These are phyloP conservation scores for Junonia oenone DNA, from an alignment of 2,888 invertebrate genomes.

Conservation along the genomic window DNA sequence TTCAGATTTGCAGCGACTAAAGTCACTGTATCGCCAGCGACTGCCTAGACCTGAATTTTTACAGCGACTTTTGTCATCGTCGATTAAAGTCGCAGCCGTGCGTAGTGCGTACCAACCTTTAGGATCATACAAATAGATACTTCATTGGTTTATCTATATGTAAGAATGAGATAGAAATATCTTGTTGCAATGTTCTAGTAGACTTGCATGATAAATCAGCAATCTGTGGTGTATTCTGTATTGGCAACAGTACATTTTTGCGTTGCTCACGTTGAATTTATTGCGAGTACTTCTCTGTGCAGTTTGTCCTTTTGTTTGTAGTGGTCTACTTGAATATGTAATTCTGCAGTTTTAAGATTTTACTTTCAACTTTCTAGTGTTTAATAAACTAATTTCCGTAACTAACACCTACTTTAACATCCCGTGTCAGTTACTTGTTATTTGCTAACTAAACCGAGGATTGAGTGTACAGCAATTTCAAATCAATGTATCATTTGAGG, in stretches of 20 bases:
- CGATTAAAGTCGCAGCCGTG: too few species aligned
- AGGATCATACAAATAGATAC: neutral
- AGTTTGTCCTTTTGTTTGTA: slow-evolving; percentile 30
- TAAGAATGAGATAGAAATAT: slow-evolving; percentile 2
- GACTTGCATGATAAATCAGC: slow-evolving; percentile 6
- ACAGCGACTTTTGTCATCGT: too few species aligned
- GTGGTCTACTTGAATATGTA: slow-evolving; percentile 25
- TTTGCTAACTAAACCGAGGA: slow-evolving; percentile 20
- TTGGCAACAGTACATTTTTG: slow-evolving; percentile 24
- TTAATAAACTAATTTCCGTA: slow-evolving; percentile 22
- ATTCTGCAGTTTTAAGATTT: slow-evolving; percentile 21
- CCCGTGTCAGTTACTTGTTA: slow-evolving; percentile 17
- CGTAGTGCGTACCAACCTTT: too few species aligned
- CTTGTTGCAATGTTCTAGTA: neutral
- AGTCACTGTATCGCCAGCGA: too few species aligned
- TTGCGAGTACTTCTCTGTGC: slow-evolving; percentile 23
- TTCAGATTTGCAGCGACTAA: too few species aligned
- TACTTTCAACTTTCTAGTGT: slow-evolving; percentile 26
- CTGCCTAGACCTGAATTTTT: too few species aligned
- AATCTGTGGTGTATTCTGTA: slow-evolving; percentile 15
- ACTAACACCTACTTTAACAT: slow-evolving; percentile 18
- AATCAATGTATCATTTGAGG: slow-evolving; percentile 15
- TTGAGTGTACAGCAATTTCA: slow-evolving; percentile 21
- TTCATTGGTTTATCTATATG: neutral
- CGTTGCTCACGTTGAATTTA: slow-evolving; percentile 29